Base-by-base conservation (phyloP, 1,140 invertebrate species). In the Dendroctonus ponderosae region DNA sequence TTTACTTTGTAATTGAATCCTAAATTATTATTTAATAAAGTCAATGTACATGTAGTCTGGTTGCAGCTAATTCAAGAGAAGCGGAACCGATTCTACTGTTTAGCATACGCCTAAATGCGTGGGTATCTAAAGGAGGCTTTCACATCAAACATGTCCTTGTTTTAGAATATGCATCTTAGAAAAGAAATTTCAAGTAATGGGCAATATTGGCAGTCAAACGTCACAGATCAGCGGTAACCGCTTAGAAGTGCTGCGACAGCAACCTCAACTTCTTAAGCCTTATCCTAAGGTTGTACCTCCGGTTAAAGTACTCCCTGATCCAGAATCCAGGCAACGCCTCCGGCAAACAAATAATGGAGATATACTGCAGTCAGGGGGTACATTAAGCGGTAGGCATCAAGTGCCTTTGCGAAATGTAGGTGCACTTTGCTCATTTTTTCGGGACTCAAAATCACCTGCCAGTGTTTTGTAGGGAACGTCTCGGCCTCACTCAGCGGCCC, bases 281-380 rank as follows among this genome's bases (percentile, higher is more conserved):
- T 82, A 80, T 69, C 81, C 81, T 0, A 78, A 81, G 62, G 75
- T 77, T 49, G 66, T 75, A 43, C 69, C 76, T 59, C 80, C 80
- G 15, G 77, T 83, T 48, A 86, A 90, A 81, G 89, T 91, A 6
- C 78, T 92, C 3, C 90, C 89, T 0, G 83, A 86, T 48, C 76
- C 60, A 59, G 79, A 84, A 43, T 81, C 84, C 58, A 81, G 83
- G 5, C 84, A 86, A 11, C 81, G 85, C 46, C 78, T 92, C 41
- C 83, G 89, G 43, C 83, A 85, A 52, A 92, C 90, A 6, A 85
- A 90, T 75, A 92, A 93, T 80, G 91, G 90, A 15, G 86, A 85
- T 68, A 90, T 91, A 69, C 79, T 92, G 42, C 89, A 90, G 62
- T 86, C 87, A 9, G 89, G 89, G 6, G 91, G 90, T 9, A 92